Evolutionary conservation across 2,888 invertebrate species (phyloP).

Genomic region (Nephrotoma appendiculata): DNA sequence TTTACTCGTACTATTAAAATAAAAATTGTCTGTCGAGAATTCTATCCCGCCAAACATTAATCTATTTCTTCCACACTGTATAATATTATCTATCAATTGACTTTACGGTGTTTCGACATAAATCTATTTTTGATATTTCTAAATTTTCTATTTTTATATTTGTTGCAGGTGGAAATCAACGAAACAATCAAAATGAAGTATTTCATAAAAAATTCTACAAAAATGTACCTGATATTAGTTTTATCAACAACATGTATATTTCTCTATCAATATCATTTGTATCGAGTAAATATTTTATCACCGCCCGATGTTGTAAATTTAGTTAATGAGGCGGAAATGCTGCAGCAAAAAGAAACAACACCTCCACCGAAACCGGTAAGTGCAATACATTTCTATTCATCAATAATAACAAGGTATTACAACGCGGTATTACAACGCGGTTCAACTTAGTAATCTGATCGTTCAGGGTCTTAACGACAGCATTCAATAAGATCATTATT

Average conservation of each 20-base stretch:
- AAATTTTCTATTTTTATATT: background rate
- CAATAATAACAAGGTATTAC: too few species aligned
- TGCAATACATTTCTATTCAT: too few species aligned
- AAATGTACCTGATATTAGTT: conserved; percentile 50
- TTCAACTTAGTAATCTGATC: too few species aligned
- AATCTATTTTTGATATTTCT: background rate
- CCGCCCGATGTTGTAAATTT: background rate
- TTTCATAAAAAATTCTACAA: conserved; percentile 40
- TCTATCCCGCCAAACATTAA: background rate
- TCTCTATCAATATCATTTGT: conserved; percentile 49
- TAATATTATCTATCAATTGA: background rate
- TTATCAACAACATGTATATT: conserved; percentile 43
- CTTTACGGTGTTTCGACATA: background rate
- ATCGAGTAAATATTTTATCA: conserved; percentile 31
- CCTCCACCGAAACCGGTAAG: conserved; percentile 2
- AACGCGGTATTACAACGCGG: too few species aligned
- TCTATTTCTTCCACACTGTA: background rate
- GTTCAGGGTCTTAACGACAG: too few species aligned
- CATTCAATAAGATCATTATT: too few species aligned
- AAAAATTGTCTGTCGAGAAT: background rate
- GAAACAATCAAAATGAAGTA: background rate
- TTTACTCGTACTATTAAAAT: background rate
- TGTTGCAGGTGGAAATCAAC: background rate
- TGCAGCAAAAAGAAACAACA: background rate
- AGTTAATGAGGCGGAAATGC: background rate